Base-by-base conservation (phyloP, 2,113 vertebrate genomes). In the Bubo bubo region DNA sequence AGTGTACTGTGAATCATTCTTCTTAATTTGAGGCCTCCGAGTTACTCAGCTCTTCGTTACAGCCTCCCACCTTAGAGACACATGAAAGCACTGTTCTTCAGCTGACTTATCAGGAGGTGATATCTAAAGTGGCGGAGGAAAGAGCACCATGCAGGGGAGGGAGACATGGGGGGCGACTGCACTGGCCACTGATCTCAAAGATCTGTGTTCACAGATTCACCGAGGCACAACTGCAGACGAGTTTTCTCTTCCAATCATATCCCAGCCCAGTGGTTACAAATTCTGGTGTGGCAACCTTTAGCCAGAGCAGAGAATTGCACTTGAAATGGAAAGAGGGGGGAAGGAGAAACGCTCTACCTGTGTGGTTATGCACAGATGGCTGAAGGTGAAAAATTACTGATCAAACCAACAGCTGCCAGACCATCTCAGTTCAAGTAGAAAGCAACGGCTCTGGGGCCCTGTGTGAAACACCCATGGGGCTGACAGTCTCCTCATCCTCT, bases 21-120 rank as follows among this genome's bases (percentile, higher is more conserved):
- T 23, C 49, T 95, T 85, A 62, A 91, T 55, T 73, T 45, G 79
- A 74, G 72, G 68, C 53, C 43, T 82, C 80, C 0, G 15, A 92
- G 74, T 95, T 92, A 96, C 85, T 93, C 83, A 89, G 86, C 86
- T 62, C 80, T 53, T 72, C 24, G 2, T 50, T 87, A 37, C 77
- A 95, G 88, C 91, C 97, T 93, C 95, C 96, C 94, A 95, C 95
- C 92, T 94, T 43, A 34, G 80, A 97, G 96, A 76, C 43, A 95
- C 80, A 95, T 23, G 41, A 79, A 39, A 4, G 35, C 53, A 18
- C 50, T 24, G 50, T 8, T 91, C 73, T 52, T 88, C 92, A 94
- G 88, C 43, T 97, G 95, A 60, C 94, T 84, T 83, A 83, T 49
- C 92, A 94, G 85, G n/a, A 50, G 77, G 86, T 24, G 72, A 45